These are phyloP conservation scores for Heliconius hortense DNA, from an alignment of 2,888 invertebrate genomes.

Conservation along the genomic window DNA sequence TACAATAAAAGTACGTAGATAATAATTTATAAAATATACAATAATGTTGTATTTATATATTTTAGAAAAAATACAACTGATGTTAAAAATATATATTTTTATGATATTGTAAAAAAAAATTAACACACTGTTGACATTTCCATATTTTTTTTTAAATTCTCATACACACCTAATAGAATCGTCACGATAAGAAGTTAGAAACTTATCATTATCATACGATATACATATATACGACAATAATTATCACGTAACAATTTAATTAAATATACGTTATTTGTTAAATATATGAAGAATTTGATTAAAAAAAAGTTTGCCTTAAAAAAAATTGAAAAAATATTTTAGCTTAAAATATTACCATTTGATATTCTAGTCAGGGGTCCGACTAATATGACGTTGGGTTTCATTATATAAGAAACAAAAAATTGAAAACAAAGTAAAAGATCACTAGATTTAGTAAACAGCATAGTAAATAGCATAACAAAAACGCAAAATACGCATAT, in stretches of 20 bases:
- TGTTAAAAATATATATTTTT: too few species aligned
- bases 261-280: background rate
- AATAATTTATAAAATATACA: constrained; percentile 4
- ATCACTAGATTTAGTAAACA: background rate
- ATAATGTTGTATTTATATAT: background rate
- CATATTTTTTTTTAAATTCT: background rate
- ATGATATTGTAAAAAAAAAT: too few species aligned
- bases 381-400: too few species aligned
- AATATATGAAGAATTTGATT: too few species aligned
- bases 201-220: background rate
- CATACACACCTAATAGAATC: background rate
- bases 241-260: background rate
- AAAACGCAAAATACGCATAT: background rate
- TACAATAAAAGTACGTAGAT: background rate
- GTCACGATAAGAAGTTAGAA: constrained; percentile 4
- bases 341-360: too few species aligned
- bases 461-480: too few species aligned
- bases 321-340: too few species aligned
- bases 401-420: too few species aligned
- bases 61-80: too few species aligned
- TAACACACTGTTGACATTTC: too few species aligned
- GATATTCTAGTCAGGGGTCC: too few species aligned
- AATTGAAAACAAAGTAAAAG: background rate
- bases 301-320: too few species aligned
- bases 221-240: background rate